Evolutionary conservation across 2,113 vertebrate genomes (phyloP).

Genomic region (Empidonax traillii): DNA sequence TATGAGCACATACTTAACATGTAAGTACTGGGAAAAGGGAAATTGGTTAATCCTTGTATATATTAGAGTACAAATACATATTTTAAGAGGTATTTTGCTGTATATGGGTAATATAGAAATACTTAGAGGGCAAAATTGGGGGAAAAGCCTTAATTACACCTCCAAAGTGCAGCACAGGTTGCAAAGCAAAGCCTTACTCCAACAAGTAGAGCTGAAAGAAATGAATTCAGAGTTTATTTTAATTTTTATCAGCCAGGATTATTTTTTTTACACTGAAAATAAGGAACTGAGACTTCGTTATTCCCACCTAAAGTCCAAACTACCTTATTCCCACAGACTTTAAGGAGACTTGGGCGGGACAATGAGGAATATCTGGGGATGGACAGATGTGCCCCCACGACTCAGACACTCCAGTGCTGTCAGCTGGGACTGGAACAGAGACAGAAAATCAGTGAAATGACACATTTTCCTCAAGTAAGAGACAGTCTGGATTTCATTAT

Average conservation of each 20-base stretch:
- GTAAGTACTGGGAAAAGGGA: not conserved
- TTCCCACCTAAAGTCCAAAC: not conserved
- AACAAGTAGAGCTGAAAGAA: fast-evolving
- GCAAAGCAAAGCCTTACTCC: not conserved
- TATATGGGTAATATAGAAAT: not conserved
- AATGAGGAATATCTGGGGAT: not conserved
- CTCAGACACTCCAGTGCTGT: not conserved
- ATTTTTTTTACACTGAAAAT: not conserved
- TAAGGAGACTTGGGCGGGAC: fast-evolving
- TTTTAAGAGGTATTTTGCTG: not conserved
- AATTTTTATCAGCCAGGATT: no score
- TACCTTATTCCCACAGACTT: not conserved
- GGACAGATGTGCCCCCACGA: not conserved
- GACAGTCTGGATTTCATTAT: not conserved
- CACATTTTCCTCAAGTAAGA: not conserved
- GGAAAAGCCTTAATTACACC: not conserved
- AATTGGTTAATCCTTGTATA: not conserved
- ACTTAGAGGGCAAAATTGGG: not conserved
- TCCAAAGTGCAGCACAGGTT: fast-evolving
- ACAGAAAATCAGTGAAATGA: not conserved
- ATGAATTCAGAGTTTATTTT: not conserved
- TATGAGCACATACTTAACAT: fast-evolving
- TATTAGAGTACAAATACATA: not conserved
- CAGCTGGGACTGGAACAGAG: not conserved
- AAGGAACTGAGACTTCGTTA: fast-evolving